Base-by-base conservation (phyloP, 2,888 invertebrate species). In the Crematogaster levior region DNA sequence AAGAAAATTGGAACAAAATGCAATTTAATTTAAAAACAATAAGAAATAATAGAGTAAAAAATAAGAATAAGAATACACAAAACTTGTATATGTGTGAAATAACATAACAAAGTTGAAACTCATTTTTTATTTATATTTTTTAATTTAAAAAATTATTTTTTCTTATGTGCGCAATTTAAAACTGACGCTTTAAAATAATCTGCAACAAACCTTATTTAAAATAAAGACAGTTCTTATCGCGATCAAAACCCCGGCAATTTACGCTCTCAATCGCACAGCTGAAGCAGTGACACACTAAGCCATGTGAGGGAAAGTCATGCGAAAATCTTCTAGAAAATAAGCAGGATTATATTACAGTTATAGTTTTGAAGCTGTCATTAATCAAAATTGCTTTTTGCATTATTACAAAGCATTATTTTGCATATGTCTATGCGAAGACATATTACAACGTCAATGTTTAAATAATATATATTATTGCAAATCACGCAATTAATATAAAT, bases 251-350 rank as follows among this genome's bases (percentile, higher is more conserved):
- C 18, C 51, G n/a, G 65, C 15, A 53, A 65, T 75, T 75, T 65
- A 21, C 51, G 53, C 53, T 75, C 51, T 75, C 40, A 75, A 51
- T 75, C 24, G n/a, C 30, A 27, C n/a, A 15, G 46, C 61, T 46
- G 15, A 21, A 46, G 6, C 60, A 34, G 37, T 43, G 51, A 30
- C 65, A 73, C 30, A 43, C 60, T 60, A 61, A 61, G 15, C n/a
- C 51, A 40, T 27, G 65, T n/a, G 63, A 63, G 37, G 65, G 65
- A 65, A 75, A 74, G 24, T 48, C 61, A 24, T 63, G 48, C 61
- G 61, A 74, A 75, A 65, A 65, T 75, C 7, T 15, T 30, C 3
- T 27, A 40, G 51, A 65, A 75, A 75, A 75, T 75, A 65, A 40
- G 12, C 30, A 18, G 34, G 51, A 53, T 9, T 24, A 3, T 18